Evolutionary conservation across 2,888 invertebrate genomes (phyloP), one percentile per base, ranked within the genome.

Genomic region (Nebria salina): DNA sequence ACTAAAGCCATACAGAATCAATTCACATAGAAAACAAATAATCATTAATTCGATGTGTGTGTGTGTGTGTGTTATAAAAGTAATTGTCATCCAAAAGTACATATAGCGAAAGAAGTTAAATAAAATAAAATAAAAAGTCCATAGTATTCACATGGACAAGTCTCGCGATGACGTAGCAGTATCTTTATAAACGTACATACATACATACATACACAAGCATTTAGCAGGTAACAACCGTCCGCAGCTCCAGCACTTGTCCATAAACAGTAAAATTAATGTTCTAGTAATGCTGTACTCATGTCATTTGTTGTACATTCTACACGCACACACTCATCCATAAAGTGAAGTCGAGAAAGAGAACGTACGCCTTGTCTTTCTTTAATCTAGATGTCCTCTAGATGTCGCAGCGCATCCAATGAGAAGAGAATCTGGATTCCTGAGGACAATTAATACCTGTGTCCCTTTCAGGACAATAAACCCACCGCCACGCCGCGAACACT

Each of bases 221-320:
- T 83, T 79, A 83, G 79, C 75, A 76, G 82, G 81, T 82, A 83
- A 84, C 83, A 84, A 85, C 84, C 84, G 85, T 85, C 86, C 84
- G 83, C 83, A 54, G 54, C 11, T 54, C 54, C 54, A 54, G 6
- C 54, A 83, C 84, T 84, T 84, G 83, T 83, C 86, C 85, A 86
- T 86, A 89, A 89, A 89, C 85, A 88, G 87, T 86, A 86, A 88
- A 89, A 88, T 88, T 88, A 88, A 88, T 88, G 88, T 86, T 85
- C 84, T 86, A 86, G 85, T 86, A 26, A 70, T 70, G 25, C 25
- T 70, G 70, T 26, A 72, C 72, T 72, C 72, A 54, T 54, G 54
- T 54, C 54, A 34, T 34, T 34, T 34, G 34, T 34, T 34, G 34
- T 34, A 34, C 34, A 34, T 34, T 34, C 34, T 34, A 34, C 34